phyloP scores from a whole-genome alignment of 1,140 invertebrate genomes.

The Protaetia brevitarsis region DNA sequence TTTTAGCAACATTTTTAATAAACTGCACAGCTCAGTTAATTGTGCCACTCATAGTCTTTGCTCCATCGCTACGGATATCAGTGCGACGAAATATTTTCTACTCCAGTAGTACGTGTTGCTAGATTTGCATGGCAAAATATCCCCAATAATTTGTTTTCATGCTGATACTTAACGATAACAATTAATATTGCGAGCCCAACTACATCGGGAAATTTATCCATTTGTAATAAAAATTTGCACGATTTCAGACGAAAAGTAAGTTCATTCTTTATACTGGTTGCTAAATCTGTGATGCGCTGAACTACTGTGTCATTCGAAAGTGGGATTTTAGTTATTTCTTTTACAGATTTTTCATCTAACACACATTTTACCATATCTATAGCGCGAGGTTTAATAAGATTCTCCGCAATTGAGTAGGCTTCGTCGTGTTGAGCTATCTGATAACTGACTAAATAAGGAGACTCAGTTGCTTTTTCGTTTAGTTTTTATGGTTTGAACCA shows the following conservation, averaged over 20 bases:
- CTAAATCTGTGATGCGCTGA: constrained; percentile 6
- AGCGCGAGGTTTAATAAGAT: too few species aligned
- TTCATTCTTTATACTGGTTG: constrained; percentile 24
- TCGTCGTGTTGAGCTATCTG: constrained; percentile 19
- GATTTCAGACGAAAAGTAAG: constrained; percentile 28
- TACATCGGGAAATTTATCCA: constrained; percentile 28
- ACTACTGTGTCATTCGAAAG: constrained; percentile 27
- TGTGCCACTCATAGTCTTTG: neutral
- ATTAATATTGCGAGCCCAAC: constrained; percentile 23
- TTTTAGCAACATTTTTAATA: too few species aligned
- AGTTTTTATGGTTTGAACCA: too few species aligned
- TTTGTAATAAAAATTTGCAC: constrained; percentile 27
- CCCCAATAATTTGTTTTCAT: constrained; percentile 16
- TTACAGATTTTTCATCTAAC: too few species aligned
- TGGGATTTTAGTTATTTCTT: constrained; percentile 14
- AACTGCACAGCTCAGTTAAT: too few species aligned
- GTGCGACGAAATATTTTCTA: neutral
- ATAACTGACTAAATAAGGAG: constrained; percentile 20
- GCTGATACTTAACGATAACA: constrained; percentile 29
- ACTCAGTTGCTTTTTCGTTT: too few species aligned
- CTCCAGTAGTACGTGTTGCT: neutral
- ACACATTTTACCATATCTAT: too few species aligned
- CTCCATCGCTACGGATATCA: neutral
- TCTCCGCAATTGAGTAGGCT: constrained; percentile 29
- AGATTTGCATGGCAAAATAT: constrained; percentile 20